A percentile compares a stretch with the other conserved stretches of the same genome.
These are phyloP conservation scores for Smutsia temminckii DNA, from an alignment of 2,797 vertebrate species.

Conservation along the genomic window DNA sequence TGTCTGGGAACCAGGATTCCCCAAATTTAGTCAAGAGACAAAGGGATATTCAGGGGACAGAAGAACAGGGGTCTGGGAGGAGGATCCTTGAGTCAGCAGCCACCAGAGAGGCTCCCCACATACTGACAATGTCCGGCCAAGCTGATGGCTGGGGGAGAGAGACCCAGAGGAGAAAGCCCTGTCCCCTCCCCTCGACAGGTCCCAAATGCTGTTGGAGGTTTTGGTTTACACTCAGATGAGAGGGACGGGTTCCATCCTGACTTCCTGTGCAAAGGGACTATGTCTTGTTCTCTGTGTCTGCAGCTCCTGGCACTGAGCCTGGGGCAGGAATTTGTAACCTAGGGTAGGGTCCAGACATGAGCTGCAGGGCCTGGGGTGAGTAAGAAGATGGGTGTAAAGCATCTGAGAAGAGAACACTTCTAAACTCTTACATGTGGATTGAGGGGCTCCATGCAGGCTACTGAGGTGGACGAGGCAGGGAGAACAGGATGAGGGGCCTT, in stretches of 20 bases:
- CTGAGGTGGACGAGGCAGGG: not conserved
- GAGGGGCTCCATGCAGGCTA: not conserved
- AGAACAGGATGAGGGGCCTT: not conserved
- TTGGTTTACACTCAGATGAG: not conserved
- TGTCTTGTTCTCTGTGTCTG: not conserved
- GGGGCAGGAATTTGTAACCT: not conserved
- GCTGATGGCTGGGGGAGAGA: not conserved
- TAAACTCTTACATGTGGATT: not conserved
- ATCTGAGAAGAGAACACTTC: not conserved
- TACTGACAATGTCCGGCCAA: not conserved
- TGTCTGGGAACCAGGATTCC: not conserved
- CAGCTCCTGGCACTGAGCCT: not conserved
- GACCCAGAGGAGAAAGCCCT: not conserved
- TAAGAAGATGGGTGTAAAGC: not conserved
- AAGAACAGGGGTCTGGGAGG: not conserved
- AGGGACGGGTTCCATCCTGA: not conserved
- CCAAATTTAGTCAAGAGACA: not conserved
- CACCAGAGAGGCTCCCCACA: not conserved
- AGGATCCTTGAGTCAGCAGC: not conserved
- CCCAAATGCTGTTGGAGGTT: not conserved
- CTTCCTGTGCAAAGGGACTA: not conserved
- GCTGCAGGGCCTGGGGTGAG: not conserved
- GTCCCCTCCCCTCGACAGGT: not conserved
- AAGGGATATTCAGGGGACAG: not conserved
- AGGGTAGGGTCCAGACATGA: not conserved